A percentile compares a stretch with the other conserved stretches of the same genome.
These are phyloP conservation scores for Erebia aethiops DNA, from an alignment of 2,888 invertebrate species.

Conservation along the genomic window DNA sequence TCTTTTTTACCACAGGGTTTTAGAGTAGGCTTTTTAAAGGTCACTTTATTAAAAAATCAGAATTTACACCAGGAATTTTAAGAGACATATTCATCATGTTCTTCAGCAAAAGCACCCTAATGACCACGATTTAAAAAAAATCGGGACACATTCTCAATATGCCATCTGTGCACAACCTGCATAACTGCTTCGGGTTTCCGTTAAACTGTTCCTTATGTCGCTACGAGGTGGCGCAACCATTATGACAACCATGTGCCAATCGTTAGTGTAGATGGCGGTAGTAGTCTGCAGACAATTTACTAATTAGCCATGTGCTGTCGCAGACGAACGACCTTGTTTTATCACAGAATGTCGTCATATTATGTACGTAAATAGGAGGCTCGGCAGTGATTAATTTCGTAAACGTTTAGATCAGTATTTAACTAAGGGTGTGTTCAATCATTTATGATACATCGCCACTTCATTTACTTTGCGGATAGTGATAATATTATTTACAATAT, in stretches of 20 bases:
- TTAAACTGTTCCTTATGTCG: not conserved
- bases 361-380: constrained; percentile 37
- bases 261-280: constrained; percentile 13
- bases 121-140: not conserved
- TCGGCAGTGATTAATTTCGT: constrained; percentile 34
- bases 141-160: not conserved
- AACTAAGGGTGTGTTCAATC: too few species aligned
- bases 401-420: constrained; percentile 15
- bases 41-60: too few species aligned
- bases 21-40: too few species aligned
- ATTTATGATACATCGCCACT: too few species aligned
- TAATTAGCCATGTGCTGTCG: not conserved
- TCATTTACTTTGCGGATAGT: too few species aligned
- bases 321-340: constrained; percentile 32
- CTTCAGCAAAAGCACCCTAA: too few species aligned
- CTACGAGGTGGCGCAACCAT: constrained; percentile 25
- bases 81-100: too few species aligned
- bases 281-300: not conserved
- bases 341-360: constrained; percentile 25
- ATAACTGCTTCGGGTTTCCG: not conserved
- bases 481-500: too few species aligned
- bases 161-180: constrained; percentile 16
- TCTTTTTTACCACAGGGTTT: too few species aligned
- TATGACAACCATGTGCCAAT: not conserved
- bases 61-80: too few species aligned